Base-by-base conservation (phyloP, 30 jellyfish, hydroid and myxozoan species). In the Nemopilema nomurai region DNA sequence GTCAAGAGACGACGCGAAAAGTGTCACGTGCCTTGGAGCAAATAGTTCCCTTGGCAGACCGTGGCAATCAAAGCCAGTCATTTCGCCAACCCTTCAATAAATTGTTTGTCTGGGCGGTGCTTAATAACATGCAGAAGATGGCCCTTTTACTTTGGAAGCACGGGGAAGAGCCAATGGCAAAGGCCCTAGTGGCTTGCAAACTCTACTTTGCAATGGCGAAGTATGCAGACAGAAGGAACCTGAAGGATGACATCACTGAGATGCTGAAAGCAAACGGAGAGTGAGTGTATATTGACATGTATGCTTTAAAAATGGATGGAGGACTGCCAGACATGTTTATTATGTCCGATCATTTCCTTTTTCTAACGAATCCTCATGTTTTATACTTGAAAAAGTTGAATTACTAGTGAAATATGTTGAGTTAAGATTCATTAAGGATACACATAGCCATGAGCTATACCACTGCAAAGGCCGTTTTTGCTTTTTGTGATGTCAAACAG, bases 81-180 rank as follows among this genome's bases (percentile, higher is more conserved):
- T 85, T 85, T 29, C 62, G 27, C 8, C 68, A 70, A 17, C 97
- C 98, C 0, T 92, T 81, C 78, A 69, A 80, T 51, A 90, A 89
- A 64, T 75, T 94, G 74, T 94, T 94, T 67, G 41, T 94, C 27
- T 94, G 97, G 97, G 97, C 99, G 8, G 91, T 94, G 28, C 82
- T 94, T 1, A 82, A 78, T 63, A 90, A 90, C 82, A 89, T 84
- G 96, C 97, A 85, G 51, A 89, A 89, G 30, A 84, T 85, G 97
- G 99, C 99, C 7, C 81, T 83, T 27, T 94, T 76, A 41, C 52
- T 94, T 16, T 89, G 96, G 97, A 76, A 78, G 50, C 81, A 67
- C 29, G 99, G 96, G 20, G 96, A 85, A 76, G 96, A 85, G 51
- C 77, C 95, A 28, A 63, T 90, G 85, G 95, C 96, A 27, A 94